These are phyloP conservation scores for Cyanistes caeruleus DNA, from an alignment of 2,113 vertebrate genomes.

Conservation along the genomic window DNA sequence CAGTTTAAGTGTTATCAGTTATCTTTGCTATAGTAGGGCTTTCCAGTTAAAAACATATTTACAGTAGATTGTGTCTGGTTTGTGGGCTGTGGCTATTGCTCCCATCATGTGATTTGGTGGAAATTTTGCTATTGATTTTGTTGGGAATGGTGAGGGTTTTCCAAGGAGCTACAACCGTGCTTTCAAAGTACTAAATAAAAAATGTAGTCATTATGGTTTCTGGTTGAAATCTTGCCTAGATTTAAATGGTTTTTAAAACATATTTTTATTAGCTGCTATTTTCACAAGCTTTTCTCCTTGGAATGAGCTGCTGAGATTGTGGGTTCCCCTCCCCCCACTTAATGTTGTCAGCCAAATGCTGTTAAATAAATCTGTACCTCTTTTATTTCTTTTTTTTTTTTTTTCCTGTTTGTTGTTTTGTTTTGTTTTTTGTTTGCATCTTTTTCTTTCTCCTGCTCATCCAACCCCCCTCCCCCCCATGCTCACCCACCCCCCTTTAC, in stretches of 20 bases:
- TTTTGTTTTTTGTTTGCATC: neutral
- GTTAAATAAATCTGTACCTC: neutral
- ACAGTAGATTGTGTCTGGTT: neutral
- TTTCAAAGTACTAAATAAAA: neutral
- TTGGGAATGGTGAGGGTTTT: neutral
- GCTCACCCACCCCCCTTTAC: rapidly evolving
- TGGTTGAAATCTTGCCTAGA: neutral
- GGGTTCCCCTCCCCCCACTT: rapidly evolving
- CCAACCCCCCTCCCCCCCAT: rapidly evolving
- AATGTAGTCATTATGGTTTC: neutral
- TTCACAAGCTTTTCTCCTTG: neutral
- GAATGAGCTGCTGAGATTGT: neutral
- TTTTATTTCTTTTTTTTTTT: neutral
- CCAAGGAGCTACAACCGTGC: neutral
- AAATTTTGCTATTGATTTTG: neutral
- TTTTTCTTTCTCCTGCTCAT: rapidly evolving
- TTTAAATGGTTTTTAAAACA: neutral
- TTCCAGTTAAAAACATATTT: neutral
- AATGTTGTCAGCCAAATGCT: neutral
- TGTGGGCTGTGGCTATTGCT: neutral
- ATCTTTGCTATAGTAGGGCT: neutral
- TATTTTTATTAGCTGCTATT: slow-evolving; percentile 6
- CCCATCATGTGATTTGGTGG: neutral
- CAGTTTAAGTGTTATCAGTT: neutral
- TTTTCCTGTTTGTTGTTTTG: neutral